Evolutionary conservation across 2,113 vertebrate genomes (phyloP).

Genomic region (Ancistrus triradiatus): DNA sequence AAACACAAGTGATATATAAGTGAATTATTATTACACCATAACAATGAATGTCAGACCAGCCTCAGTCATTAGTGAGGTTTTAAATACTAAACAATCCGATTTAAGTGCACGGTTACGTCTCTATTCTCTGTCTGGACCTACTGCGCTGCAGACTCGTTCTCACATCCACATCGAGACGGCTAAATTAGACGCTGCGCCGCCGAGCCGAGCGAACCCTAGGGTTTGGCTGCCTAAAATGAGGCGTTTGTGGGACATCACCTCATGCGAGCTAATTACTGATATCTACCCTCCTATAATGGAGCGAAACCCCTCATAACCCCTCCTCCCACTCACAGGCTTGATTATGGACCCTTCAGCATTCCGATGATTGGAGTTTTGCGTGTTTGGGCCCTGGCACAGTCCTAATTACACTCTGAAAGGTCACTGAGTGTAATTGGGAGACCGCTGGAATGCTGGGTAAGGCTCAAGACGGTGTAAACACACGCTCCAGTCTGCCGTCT

Average conservation of each 20-base stretch:
- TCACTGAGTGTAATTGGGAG: constrained; percentile 9
- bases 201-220: not conserved
- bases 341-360: not conserved
- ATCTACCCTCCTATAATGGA: constrained; percentile 8
- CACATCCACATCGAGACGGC: not conserved
- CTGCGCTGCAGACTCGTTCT: not conserved
- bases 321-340: not conserved
- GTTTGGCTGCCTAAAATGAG: constrained; percentile 15
- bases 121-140: not conserved
- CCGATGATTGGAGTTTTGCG: not conserved
- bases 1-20: too few relatives aligned
- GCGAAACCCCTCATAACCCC: not conserved
- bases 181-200: constrained; percentile 9
- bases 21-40: too few relatives aligned
- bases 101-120: not conserved
- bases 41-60: too few relatives aligned
- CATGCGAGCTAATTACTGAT: constrained; percentile 17
- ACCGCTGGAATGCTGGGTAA: constrained; percentile 10
- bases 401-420: constrained; percentile 9
- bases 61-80: too few relatives aligned
- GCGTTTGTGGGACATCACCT: constrained; percentile 19
- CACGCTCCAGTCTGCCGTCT: not conserved
- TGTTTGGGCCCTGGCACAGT: not conserved
- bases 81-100: too few relatives aligned
- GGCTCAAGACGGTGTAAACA: not conserved